phyloP scores from a whole-genome alignment of 1,140 invertebrate species.

The Aphis craccivora region DNA sequence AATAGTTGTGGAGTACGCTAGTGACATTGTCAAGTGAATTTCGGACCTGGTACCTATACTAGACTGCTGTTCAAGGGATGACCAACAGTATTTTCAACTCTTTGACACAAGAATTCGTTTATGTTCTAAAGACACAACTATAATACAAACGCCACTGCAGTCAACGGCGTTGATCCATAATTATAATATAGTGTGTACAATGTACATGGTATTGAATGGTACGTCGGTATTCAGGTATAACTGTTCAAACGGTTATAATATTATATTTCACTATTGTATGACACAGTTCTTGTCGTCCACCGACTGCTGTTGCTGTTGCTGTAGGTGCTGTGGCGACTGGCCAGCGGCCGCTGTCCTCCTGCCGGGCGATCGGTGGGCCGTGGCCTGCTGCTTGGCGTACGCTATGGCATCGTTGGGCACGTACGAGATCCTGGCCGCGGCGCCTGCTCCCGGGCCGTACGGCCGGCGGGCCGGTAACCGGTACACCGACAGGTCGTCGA shows the following conservation, averaged over 20 bases:
- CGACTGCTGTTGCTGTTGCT: not conserved
- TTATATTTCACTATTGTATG: not conserved
- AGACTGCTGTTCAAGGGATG: too few relatives aligned
- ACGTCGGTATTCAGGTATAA: too few relatives aligned
- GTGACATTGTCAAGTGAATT: too few relatives aligned
- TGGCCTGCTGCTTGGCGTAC: constrained; percentile 50
- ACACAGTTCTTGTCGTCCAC: constrained; percentile 29
- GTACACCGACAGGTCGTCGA: constrained; percentile 49
- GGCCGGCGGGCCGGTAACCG: not conserved
- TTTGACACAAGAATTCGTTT: not conserved
- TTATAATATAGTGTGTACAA: too few relatives aligned
- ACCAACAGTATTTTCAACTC: not conserved
- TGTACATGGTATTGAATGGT: too few relatives aligned
- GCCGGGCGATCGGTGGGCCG: not conserved
- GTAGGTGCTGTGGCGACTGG: not conserved
- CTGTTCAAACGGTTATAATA: too few relatives aligned
- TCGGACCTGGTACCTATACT: too few relatives aligned
- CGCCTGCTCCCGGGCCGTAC: not conserved
- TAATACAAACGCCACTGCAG: too few relatives aligned
- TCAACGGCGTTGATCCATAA: too few relatives aligned
- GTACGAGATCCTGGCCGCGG: not conserved
- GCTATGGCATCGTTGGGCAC: constrained; percentile 55
- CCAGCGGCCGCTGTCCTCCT: not conserved
- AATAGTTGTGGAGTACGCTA: too few relatives aligned
- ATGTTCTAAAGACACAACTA: too few relatives aligned